phyloP scores from a whole-genome alignment of 2,888 invertebrate species.

The Andrena bucephala region DNA sequence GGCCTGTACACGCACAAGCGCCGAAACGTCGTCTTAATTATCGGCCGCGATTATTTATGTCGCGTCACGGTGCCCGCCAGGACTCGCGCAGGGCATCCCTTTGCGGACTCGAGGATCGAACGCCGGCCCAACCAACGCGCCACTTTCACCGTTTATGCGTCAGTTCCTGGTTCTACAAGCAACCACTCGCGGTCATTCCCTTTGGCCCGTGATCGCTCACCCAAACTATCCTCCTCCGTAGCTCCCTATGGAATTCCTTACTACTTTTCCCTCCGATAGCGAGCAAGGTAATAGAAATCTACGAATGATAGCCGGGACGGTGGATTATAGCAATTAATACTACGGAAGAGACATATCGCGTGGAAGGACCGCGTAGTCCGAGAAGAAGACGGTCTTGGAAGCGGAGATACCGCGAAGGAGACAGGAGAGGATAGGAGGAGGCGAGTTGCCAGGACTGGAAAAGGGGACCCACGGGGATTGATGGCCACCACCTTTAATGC shows the following conservation, averaged over 20 bases:
- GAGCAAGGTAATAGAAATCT: constrained; percentile 35
- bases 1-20: constrained; percentile 71
- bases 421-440: constrained; percentile 58
- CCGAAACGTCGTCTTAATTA: constrained; percentile 78
- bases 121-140: background rate
- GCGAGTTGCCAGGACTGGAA: constrained; percentile 68
- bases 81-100: constrained; percentile 21
- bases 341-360: constrained; percentile 68
- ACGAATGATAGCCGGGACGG: constrained; percentile 4
- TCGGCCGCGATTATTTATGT: constrained; percentile 76
- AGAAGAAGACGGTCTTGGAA: constrained; percentile 46
- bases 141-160: constrained; percentile 2
- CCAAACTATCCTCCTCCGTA: background rate
- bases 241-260: background rate
- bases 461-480: constrained; percentile 79
- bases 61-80: constrained; percentile 36
- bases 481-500: constrained; percentile 84
- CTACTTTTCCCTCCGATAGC: background rate
- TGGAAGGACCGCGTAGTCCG: constrained; percentile 58
- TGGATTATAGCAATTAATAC: constrained; percentile 74
- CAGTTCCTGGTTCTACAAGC: background rate
- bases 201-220: too few species aligned
- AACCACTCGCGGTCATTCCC: background rate
- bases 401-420: constrained; percentile 47
- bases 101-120: constrained; percentile 13